phyloP scores from a whole-genome alignment of 2,888 invertebrate species.

The Drosophila limbata region DNA sequence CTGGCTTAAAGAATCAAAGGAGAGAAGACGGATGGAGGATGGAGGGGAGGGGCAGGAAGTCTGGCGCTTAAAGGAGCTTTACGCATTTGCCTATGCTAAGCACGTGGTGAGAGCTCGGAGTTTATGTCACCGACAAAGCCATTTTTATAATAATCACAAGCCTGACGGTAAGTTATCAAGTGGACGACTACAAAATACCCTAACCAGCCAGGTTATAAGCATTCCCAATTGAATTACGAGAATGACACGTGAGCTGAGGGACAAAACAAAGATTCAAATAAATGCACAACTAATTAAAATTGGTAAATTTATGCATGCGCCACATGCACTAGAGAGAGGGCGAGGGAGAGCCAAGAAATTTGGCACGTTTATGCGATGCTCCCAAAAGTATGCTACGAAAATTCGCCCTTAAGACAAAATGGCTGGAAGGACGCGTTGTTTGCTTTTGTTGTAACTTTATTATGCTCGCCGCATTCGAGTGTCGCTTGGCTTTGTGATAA shows the following conservation, averaged over 20 bases:
- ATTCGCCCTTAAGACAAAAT: slow-evolving; percentile 20
- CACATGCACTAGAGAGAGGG: neutral
- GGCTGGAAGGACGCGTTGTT: slow-evolving; percentile 11
- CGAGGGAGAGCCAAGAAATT: slow-evolving; percentile 3
- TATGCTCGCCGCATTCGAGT: slow-evolving; percentile 59
- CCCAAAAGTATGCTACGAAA: slow-evolving; percentile 48
- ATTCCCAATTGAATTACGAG: slow-evolving; percentile 29
- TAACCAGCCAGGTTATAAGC: slow-evolving; percentile 4
- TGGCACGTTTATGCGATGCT: slow-evolving; percentile 23
- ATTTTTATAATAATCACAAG: slow-evolving; percentile 59
- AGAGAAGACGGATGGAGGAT: neutral
- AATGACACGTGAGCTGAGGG: slow-evolving; percentile 4
- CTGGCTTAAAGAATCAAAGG: neutral
- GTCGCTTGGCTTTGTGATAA: slow-evolving; percentile 63
- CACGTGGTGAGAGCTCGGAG: slow-evolving; percentile 57
- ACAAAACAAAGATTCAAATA: slow-evolving; percentile 9
- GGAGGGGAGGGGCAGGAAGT: neutral
- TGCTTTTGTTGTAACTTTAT: slow-evolving; percentile 46
- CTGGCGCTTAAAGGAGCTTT: slow-evolving; percentile 25
- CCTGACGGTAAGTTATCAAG: neutral
- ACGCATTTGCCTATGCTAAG: slow-evolving; percentile 67
- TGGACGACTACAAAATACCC: neutral
- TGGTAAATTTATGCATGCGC: slow-evolving; percentile 36
- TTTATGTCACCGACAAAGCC: slow-evolving; percentile 57
- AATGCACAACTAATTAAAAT: slow-evolving; percentile 52